These are phyloP conservation scores for Serripes groenlandicus DNA, from an alignment of 2,888 invertebrate genomes.

Conservation along the genomic window DNA sequence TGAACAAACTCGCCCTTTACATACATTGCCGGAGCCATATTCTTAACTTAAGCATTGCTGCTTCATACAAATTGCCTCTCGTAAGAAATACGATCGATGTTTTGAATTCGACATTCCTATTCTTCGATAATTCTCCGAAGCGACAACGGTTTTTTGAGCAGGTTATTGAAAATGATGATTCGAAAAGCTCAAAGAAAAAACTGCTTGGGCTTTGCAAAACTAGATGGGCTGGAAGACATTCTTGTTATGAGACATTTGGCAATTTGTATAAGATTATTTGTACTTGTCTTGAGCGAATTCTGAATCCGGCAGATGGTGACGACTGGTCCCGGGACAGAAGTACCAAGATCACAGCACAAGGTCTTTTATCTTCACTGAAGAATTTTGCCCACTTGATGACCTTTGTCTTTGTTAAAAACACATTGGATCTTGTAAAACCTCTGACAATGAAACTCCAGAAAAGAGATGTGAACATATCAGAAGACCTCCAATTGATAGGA, in stretches of 20 bases:
- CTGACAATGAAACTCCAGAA: slow-evolving; percentile 15
- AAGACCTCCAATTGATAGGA: background rate
- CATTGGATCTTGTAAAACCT: background rate
- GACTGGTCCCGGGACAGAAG: background rate
- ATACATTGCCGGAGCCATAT: slow-evolving; percentile 15
- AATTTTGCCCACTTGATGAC: background rate
- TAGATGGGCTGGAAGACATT: background rate
- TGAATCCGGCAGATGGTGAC: background rate
- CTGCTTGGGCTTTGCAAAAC: background rate
- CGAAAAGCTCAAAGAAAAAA: background rate
- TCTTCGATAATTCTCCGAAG: slow-evolving; percentile 32
- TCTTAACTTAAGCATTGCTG: slow-evolving; percentile 25
- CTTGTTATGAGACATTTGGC: background rate
- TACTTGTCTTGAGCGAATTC: background rate
- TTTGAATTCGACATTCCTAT: slow-evolving; percentile 18
- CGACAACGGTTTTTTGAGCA: background rate
- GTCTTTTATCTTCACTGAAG: background rate
- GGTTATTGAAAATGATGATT: background rate
- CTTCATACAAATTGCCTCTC: slow-evolving; percentile 7
- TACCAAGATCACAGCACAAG: slow-evolving; percentile 8
- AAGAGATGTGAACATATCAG: background rate
- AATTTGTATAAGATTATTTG: background rate
- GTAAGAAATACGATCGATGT: slow-evolving; percentile 40
- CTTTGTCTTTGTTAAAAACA: background rate
- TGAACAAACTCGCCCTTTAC: background rate